Evolutionary conservation across 2,797 vertebrate genomes (phyloP), one percentile per base, ranked within the genome.

Genomic region (Gobio occitaniae): DNA sequence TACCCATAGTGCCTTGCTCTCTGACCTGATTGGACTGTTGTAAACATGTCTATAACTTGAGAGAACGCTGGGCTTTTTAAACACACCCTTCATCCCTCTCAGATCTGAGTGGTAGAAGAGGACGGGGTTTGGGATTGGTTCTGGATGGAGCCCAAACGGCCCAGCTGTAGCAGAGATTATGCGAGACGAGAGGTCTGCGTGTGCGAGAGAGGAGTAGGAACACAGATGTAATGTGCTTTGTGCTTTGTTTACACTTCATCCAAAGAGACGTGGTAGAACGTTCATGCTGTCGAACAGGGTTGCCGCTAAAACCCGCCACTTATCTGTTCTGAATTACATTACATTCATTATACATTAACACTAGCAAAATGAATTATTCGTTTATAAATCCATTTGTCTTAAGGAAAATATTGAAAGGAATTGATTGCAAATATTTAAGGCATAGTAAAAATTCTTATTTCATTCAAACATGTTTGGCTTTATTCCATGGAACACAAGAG

Each of bases 211-310:
- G 38, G 63, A 76, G 54, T 63, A 48, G 80, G 44, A 77, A 61
- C 63, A 68, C 77, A 68, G 75, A 85, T 86, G 75, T 36, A 47
- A 16, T 32, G 71, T 41, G 32, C 13, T 9, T 36, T 89, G 48
- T 86, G 32, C 13, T 9, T 36, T 89, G 48, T 86, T 87, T 81
- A 84, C 84, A 74, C 66, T 71, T 32, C 38, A 70, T 48, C 61
- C 63, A 32, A 78, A 70, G 77, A 76, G 47, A 41, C 32, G 32
- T 19, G 72, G 72, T 32, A 75, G 19, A 75, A 83, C 59, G n/a
- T 82, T 82, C 68, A 72, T 19, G 16, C 11, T 75, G 41, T 85
- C 70, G 76, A 80, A 80, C 52, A 80, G 59, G 1, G 41, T 83
- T 54, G 32, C 44, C 15, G 36, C 19, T 52, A 38, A 65, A 65